Evolutionary conservation across 2,113 vertebrate species (phyloP), one percentile per base, ranked within the genome.

Genomic region (Eleginops maclovinus): DNA sequence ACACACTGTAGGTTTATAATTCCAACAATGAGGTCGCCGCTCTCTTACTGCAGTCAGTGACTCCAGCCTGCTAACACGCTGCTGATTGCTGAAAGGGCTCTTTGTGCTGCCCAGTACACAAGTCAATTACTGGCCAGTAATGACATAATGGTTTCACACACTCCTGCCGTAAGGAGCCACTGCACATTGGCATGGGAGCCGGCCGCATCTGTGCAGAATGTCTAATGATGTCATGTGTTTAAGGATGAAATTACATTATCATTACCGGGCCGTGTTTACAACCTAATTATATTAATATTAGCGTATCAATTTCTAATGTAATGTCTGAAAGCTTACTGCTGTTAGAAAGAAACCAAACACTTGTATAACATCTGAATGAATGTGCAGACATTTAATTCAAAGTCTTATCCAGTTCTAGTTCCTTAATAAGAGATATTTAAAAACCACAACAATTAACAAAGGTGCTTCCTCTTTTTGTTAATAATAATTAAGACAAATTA

Each of bases 111-210:
- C 64, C 69, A 50, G 68, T 87, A 83, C 85, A 88, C 91, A 92
- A 91, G 93, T 94, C 89, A 89, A 88, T 93, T 91, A 93, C 90
- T 88, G 41, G 51, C 71, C 88, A 92, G 89, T 93, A 90, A 93
- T 86, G 89, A 92, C 90, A 88, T 90, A 84, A 93, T 92, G 84
- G 89, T 82, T 90, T 93, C 88, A 91, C 90, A 92, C 86, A 84
- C 58, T 59, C 63, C 77, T 80, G 79, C 88, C 22, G 62, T 62
- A 41, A 89, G 79, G 80, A 71, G 58, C 79, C 17, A 73, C 58
- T 77, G 63, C 83, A 83, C 77, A 59, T 54, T 16, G 83, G 54
- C 81, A 71, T 86, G 75, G 50, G n/a, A 56, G 41, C 60, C 40
- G 0, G 21, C 61, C 44, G 63, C 36, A 31, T 21, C 53, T 21